phyloP scores from a whole-genome alignment of 1,140 invertebrate species.

The Listronotus oregonensis region DNA sequence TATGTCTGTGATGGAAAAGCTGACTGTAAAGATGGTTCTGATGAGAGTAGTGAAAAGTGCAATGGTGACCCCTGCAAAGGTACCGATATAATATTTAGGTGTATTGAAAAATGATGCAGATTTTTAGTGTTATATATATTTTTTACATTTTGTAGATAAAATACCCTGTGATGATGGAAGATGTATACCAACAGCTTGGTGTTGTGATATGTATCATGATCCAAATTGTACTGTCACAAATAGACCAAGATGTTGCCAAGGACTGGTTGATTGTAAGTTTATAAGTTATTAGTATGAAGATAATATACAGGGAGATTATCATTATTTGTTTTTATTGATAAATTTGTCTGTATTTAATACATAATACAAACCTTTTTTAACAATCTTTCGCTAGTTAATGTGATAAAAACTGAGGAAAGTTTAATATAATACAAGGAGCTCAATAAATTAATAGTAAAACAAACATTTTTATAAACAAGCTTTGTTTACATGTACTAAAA shows the following conservation, averaged over 20 bases:
- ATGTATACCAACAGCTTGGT: constrained; percentile 60
- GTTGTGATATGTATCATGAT: constrained; percentile 58
- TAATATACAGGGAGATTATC: too few species aligned
- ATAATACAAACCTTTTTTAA: too few species aligned
- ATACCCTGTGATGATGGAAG: constrained; percentile 60
- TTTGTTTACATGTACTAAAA: too few species aligned
- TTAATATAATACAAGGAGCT: too few species aligned
- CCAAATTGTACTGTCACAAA: constrained; percentile 57
- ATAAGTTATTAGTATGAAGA: too few species aligned
- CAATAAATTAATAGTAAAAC: too few species aligned
- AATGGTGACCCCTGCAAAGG: constrained; percentile 61
- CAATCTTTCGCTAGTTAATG: too few species aligned
- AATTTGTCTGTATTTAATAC: constrained; percentile 6
- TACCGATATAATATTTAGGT: constrained; percentile 35
- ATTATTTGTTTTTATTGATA: not conserved
- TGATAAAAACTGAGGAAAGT: too few species aligned
- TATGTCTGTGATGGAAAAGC: constrained; percentile 69
- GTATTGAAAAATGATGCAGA: not conserved
- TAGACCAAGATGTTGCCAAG: constrained; percentile 51
- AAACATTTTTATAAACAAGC: too few species aligned
- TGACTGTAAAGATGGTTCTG: constrained; percentile 66
- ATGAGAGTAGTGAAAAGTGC: constrained; percentile 58
- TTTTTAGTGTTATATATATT: too few species aligned
- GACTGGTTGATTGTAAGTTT: constrained; percentile 47
- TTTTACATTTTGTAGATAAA: constrained; percentile 44